phyloP scores from a whole-genome alignment of 2,113 vertebrate species.

The Meleagris gallopavo region DNA sequence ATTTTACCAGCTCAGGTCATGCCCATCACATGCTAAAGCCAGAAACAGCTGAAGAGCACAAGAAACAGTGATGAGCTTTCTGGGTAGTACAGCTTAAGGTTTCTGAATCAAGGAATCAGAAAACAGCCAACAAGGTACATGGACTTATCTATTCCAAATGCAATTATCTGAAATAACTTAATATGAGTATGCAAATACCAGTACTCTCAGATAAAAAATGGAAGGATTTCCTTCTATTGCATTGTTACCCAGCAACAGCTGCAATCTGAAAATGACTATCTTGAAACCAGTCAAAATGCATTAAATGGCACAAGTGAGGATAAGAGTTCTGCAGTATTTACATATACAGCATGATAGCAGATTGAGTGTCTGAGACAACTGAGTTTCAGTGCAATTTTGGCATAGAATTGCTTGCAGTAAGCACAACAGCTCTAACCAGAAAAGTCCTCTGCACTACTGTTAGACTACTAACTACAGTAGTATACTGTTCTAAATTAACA shows the following conservation, averaged over 20 bases:
- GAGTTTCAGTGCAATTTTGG: background rate
- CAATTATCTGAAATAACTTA: background rate
- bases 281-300: conserved; percentile 35
- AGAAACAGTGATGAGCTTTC: background rate
- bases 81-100: background rate
- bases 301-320: background rate
- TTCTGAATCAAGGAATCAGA: background rate
- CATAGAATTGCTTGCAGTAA: background rate
- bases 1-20: background rate
- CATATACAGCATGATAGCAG: background rate
- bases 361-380: background rate
- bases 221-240: background rate
- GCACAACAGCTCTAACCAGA: background rate
- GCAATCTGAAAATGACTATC: background rate
- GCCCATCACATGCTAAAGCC: background rate
- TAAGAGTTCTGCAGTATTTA: background rate
- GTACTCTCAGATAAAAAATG: background rate
- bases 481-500: background rate
- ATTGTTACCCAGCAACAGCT: conserved; percentile 47
- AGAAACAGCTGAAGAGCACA: background rate
- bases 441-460: background rate
- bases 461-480: background rate
- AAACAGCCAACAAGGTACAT: accelerated
- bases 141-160: background rate
- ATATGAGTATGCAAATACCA: background rate